phyloP scores from a whole-genome alignment of 2,113 vertebrate genomes.

The Mormyrus lacerda region DNA sequence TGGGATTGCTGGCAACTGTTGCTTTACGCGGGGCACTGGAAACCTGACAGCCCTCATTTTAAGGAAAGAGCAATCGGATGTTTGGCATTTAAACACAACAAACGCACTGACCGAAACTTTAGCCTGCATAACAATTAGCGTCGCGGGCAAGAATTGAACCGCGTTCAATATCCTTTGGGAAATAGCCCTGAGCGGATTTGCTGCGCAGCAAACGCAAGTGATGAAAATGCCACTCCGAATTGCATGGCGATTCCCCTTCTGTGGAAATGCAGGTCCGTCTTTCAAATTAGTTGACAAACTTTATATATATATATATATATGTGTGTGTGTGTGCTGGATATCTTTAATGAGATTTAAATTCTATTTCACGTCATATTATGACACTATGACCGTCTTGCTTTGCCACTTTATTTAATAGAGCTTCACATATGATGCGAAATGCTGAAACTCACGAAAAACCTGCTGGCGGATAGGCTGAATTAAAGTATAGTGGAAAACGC shows the following conservation, averaged over 20 bases:
- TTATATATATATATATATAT: not conserved
- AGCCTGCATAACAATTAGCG: slow-evolving; percentile 1
- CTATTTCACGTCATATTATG: not conserved
- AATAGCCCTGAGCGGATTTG: not conserved
- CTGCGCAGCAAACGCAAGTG: not conserved
- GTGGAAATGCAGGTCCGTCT: not conserved
- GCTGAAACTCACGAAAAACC: not conserved
- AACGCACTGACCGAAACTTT: slow-evolving; percentile 9
- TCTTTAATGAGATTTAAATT: not conserved
- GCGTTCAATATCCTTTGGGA: slow-evolving; percentile 13
- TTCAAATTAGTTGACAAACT: not conserved
- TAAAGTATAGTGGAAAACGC: not conserved
- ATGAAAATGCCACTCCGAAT: not conserved
- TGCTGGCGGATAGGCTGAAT: not conserved
- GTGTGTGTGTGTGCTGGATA: not conserved
- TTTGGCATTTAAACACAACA: not conserved
- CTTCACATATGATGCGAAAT: not conserved
- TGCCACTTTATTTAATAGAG: not conserved
- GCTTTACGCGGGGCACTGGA: not conserved
- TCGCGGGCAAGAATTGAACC: not conserved
- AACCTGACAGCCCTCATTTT: not conserved
- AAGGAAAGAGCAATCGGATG: slow-evolving; percentile 14
- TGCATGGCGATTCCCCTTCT: not conserved
- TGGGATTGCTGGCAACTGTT: not conserved
- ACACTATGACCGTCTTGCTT: not conserved